phyloP scores from a whole-genome alignment of 2,113 vertebrate genomes.

The Eulacestoma nigropectus region DNA sequence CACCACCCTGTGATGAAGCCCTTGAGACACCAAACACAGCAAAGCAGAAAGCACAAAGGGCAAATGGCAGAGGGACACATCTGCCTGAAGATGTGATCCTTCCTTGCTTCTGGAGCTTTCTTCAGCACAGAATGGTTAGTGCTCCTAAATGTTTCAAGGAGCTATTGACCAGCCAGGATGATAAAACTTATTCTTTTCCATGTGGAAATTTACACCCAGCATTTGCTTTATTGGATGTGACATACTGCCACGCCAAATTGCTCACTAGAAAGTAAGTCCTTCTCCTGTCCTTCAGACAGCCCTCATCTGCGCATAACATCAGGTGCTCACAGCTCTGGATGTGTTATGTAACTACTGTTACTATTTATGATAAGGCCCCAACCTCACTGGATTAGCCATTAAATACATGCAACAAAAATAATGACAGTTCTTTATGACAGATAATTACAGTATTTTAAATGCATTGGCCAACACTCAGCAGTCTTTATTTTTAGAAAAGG shows the following conservation, averaged over 20 bases:
- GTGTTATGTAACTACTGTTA: neutral
- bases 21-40: neutral
- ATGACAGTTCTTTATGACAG: neutral
- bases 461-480: neutral
- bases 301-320: neutral
- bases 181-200: neutral
- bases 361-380: neutral
- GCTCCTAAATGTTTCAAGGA: neutral
- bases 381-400: neutral
- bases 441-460: slow-evolving; percentile 9
- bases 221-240: neutral
- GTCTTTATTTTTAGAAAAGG: neutral
- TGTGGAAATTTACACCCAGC: neutral
- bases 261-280: neutral
- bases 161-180: neutral
- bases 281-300: slow-evolving; percentile 18
- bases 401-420: neutral
- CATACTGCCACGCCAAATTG: neutral
- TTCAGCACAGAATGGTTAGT: neutral
- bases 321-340: neutral
- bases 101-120: neutral
- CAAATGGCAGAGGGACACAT: neutral
- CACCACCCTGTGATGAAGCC: neutral
- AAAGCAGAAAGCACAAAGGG: neutral
- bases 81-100: neutral